Conservation (phyloP, 2,113 vertebrate genomes). For the Rostratula benghalensis region DNA sequence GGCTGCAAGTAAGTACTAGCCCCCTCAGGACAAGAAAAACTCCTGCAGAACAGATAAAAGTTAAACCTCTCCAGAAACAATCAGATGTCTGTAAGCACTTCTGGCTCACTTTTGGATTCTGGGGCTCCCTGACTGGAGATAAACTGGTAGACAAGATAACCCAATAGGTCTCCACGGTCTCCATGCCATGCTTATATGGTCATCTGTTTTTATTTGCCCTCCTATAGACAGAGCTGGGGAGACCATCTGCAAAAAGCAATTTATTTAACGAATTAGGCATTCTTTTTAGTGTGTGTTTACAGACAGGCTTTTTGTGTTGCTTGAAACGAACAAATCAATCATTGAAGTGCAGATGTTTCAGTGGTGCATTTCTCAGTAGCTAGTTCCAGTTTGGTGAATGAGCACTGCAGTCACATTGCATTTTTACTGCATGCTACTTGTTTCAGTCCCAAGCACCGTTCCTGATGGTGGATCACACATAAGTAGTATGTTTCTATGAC, state of each 20-base stretch:
- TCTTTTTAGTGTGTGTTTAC: constrained; percentile 6
- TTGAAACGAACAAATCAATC: not conserved
- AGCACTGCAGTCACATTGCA: not conserved
- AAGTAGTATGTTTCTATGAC: not conserved
- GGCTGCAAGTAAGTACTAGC: not conserved
- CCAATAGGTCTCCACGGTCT: not conserved
- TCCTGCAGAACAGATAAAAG: not conserved
- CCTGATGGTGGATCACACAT: not conserved
- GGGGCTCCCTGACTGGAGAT: not conserved
- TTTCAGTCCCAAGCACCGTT: not conserved
- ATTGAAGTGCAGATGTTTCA: constrained; percentile 1
- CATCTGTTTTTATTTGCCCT: constrained; percentile 18
- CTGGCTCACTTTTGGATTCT: not conserved
- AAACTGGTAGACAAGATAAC: not conserved
- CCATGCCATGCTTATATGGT: not conserved
- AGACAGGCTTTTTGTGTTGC: constrained; percentile 2
- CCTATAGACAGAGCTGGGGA: not conserved
- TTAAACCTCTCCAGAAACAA: not conserved
- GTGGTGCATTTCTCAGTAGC: not conserved
- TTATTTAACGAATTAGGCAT: constrained; percentile 12
- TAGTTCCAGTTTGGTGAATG: not conserved
- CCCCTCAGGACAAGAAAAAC: not conserved
- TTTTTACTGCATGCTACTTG: not conserved
- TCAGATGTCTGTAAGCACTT: not conserved
- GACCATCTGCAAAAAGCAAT: not conserved